Base-by-base conservation (phyloP, 2,797 vertebrate genomes). In the Labroides dimidiatus region DNA sequence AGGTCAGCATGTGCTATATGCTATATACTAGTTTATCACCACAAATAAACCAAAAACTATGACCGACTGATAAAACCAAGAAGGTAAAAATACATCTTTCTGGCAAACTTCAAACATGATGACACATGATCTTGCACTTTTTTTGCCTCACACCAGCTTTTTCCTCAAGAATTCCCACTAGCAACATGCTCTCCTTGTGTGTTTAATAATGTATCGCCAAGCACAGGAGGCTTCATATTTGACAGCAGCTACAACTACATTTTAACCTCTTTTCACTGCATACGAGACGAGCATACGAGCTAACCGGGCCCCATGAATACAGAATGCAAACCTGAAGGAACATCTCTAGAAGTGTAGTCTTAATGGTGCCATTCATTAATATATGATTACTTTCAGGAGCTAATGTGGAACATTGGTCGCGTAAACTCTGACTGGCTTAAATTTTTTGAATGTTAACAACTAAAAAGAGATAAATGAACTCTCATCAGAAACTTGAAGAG, bases 401-500 rank as follows among this genome's bases (percentile, higher is more conserved):
- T 5, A 49, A 36, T 42, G 7, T 12, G 27, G 2, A 33, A 49
- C n/a, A 48, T 1, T 39, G 47, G 48, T 47, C 47, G 7, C 44
- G 0, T 27, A 59, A 20, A 20, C 6, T 9, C 0, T 2, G 20
- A 43, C 30, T 0, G 0, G 7, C 15, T 42, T 19, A 24, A n/a
- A 61, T 66, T 7, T 6, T 39, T n/a, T 11, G 10, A 36, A 16
- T 14, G 13, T 43, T 39, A 54, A 7, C 4, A 1, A 10, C 0
- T 16, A n/a, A 47, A 33, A 17, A 49, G 23, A 44, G 20, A 15
- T 17, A 15, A 37, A 52, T 39, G 41, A 45, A 75, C 55, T 62
- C 39, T 59, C 37, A 58, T 64, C 86, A 99, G 98, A 99, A 98
- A 97, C 97, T 99, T 95, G 98, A 99, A 96, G 98, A 99, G 78